phyloP scores from a whole-genome alignment of 2,797 vertebrate genomes.

The Epinephelus malabaricus region DNA sequence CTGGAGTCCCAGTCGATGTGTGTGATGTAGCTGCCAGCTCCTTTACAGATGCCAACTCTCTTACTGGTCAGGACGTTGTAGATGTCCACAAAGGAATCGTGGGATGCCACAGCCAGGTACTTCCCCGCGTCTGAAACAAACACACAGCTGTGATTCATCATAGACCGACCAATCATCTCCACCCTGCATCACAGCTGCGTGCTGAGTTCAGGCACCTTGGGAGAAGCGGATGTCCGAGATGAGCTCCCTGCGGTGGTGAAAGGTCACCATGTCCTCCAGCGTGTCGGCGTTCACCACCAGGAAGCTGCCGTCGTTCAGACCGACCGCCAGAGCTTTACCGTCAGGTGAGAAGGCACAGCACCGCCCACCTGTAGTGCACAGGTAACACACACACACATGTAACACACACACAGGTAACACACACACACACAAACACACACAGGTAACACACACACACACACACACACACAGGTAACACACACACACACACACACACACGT shows the following conservation, averaged over 20 bases:
- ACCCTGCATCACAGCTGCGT: not conserved
- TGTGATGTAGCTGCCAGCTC: constrained; percentile 93
- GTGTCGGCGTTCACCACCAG: constrained; percentile 97
- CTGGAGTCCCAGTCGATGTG: constrained; percentile 97
- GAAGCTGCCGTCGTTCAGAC: constrained; percentile 96
- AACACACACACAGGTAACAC: not conserved
- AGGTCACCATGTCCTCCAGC: constrained; percentile 97
- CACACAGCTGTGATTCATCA: constrained; percentile 14
- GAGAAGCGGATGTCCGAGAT: constrained; percentile 98
- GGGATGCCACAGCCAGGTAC: constrained; percentile 96
- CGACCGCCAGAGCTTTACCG: constrained; percentile 96
- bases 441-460: too few species aligned
- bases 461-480: too few species aligned
- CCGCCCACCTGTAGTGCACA: constrained; percentile 88
- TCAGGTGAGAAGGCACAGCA: constrained; percentile 98
- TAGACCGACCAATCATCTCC: not conserved
- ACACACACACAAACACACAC: not conserved
- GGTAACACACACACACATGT: not conserved
- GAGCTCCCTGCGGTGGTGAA: constrained; percentile 97
- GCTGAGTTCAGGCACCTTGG: constrained; percentile 85
- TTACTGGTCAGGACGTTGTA: constrained; percentile 98
- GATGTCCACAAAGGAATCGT: constrained; percentile 97
- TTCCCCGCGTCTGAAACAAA: constrained; percentile 91
- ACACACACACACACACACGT: too few species aligned
- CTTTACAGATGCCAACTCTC: constrained; percentile 97